phyloP scores from a whole-genome alignment of 2,888 invertebrate species.

The Ophonus ardosiacus region DNA sequence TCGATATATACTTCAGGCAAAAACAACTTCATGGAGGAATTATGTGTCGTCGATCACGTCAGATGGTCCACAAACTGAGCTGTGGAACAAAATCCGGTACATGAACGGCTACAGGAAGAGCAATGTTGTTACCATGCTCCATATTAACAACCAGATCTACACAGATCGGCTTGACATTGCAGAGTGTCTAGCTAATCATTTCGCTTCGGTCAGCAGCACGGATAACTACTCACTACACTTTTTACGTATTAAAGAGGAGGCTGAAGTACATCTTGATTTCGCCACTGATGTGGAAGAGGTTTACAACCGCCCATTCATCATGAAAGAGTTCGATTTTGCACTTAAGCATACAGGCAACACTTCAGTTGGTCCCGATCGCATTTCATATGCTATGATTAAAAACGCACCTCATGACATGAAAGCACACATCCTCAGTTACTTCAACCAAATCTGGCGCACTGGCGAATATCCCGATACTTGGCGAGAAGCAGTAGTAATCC shows the following conservation, averaged over 20 bases:
- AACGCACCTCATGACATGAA: background rate
- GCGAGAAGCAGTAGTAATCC: too few species aligned
- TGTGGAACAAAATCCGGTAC: conserved; percentile 45
- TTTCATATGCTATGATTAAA: conserved; percentile 8
- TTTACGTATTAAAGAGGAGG: conserved; percentile 16
- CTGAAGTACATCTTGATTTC: conserved; percentile 11
- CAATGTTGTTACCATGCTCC: background rate
- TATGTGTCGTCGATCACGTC: conserved; percentile 27
- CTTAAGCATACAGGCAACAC: conserved; percentile 1
- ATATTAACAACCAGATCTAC: conserved; percentile 21
- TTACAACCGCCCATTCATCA: conserved; percentile 15
- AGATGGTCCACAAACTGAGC: background rate
- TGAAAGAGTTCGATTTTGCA: conserved; percentile 14
- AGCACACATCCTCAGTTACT: too few species aligned
- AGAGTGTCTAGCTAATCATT: conserved; percentile 25
- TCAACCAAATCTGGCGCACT: too few species aligned
- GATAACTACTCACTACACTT: conserved; percentile 11
- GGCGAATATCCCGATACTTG: too few species aligned
- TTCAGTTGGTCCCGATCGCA: background rate
- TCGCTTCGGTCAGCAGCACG: background rate
- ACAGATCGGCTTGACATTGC: conserved; percentile 3
- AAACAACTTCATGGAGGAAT: conserved; percentile 39
- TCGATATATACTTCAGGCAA: conserved; percentile 14
- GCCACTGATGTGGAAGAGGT: background rate
- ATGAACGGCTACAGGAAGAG: conserved; percentile 44